These are phyloP conservation scores for Perithous albicinctus DNA, from an alignment of 2,888 invertebrate species.

Conservation along the genomic window DNA sequence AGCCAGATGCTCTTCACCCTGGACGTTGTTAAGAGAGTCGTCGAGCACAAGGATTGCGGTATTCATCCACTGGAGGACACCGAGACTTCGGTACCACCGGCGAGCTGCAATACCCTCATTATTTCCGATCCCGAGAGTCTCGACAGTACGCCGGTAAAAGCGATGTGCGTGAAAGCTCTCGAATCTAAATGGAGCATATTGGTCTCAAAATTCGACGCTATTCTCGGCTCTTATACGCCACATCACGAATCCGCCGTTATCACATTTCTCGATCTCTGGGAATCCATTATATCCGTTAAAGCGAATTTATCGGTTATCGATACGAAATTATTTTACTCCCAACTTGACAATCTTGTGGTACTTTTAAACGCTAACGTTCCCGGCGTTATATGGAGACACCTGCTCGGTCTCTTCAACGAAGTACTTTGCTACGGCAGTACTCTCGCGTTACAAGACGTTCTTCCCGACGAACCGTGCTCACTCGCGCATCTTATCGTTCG, in stretches of 20 bases:
- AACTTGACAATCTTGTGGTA: conserved; percentile 92
- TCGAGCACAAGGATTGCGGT: conserved; percentile 94
- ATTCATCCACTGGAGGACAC: conserved; percentile 92
- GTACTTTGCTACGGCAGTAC: conserved; percentile 96
- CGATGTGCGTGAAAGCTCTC: conserved; percentile 93
- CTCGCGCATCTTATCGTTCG: conserved; percentile 94
- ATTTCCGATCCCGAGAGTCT: conserved; percentile 93
- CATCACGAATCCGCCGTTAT: conserved; percentile 86
- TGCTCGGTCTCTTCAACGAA: conserved; percentile 94
- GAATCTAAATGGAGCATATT: conserved; percentile 94
- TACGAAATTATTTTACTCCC: conserved; percentile 94
- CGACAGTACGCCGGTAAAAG: conserved; percentile 94
- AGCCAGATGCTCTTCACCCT: conserved; percentile 93
- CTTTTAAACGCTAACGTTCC: conserved; percentile 90
- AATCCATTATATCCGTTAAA: conserved; percentile 95
- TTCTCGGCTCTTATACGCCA: conserved; percentile 84
- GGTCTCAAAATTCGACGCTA: conserved; percentile 86
- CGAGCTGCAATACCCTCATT: conserved; percentile 87
- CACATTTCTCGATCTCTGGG: conserved; percentile 95
- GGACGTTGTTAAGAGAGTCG: conserved; percentile 93
- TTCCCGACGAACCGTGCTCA: conserved; percentile 95
- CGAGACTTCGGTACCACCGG: conserved; percentile 78
- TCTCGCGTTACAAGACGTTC: conserved; percentile 93
- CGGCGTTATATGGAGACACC: conserved; percentile 93
- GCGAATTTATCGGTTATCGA: conserved; percentile 95